A percentile compares a stretch with the other conserved stretches of the same genome.
phyloP scores from a whole-genome alignment of 2,113 vertebrate genomes.

The Egretta garzetta region DNA sequence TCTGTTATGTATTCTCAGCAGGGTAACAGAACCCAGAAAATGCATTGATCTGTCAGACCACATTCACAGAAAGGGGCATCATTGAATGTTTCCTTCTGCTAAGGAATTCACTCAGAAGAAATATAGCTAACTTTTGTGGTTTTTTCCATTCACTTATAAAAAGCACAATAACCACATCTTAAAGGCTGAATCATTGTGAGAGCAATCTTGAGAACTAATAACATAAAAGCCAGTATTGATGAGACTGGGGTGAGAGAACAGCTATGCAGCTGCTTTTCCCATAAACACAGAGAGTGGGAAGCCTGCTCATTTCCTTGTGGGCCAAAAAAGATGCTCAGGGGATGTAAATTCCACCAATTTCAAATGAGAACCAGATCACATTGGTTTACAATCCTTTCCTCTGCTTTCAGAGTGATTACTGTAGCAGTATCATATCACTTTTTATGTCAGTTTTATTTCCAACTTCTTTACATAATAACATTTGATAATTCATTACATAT shows the following conservation, averaged over 20 bases:
- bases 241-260: background rate
- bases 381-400: background rate
- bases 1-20: background rate
- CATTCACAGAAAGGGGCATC: background rate
- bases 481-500: background rate
- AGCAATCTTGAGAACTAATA: background rate
- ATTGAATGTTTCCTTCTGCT: conserved; percentile 11
- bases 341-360: background rate
- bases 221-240: conserved; percentile 3
- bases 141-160: background rate
- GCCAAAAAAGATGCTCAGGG: background rate
- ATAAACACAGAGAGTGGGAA: background rate
- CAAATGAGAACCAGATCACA: background rate
- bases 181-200: background rate
- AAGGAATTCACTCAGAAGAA: background rate
- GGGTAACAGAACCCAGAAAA: background rate
- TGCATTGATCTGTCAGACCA: conserved; percentile 14
- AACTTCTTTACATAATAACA: background rate
- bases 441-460: background rate
- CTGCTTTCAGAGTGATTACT: background rate
- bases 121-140: background rate
- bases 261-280: background rate
- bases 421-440: background rate
- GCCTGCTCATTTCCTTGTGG: background rate
- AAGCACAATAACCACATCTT: conserved; percentile 18